Percentiles rank a stretch among this genome's conserved stretches.
phyloP scores from a whole-genome alignment of 2,113 vertebrate species.

The Shinisaurus crocodilurus region DNA sequence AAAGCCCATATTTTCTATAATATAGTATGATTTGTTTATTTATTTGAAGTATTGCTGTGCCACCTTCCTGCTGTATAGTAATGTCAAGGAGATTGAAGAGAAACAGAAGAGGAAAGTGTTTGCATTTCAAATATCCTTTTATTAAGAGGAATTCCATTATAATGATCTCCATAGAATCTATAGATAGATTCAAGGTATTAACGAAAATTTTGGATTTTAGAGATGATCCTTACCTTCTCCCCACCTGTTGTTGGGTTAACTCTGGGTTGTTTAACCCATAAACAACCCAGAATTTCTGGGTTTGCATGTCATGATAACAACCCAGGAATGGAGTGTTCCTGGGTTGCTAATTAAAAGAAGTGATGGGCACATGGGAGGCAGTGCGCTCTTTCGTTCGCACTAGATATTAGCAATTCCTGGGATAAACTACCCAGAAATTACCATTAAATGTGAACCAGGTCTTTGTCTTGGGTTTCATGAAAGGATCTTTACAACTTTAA shows the following conservation, averaged over 20 bases:
- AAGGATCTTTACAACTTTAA: neutral
- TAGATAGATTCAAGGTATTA: neutral
- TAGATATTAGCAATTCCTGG: too few species aligned
- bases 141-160: neutral
- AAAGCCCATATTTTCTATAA: neutral
- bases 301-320: too few species aligned
- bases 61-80: neutral
- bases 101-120: neutral
- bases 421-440: neutral
- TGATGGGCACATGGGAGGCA: too few species aligned
- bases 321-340: too few species aligned
- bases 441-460: neutral
- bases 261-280: too few species aligned
- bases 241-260: too few species aligned
- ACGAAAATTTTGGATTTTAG: neutral
- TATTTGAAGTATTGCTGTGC: neutral
- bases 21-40: neutral
- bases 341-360: too few species aligned
- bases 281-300: too few species aligned
- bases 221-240: too few species aligned
- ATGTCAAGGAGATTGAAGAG: neutral
- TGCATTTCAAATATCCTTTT: neutral
- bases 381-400: too few species aligned
- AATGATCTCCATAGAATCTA: neutral
- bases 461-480: neutral